Conservation (phyloP, 1,140 invertebrate species). For the Micrasema minimum region DNA sequence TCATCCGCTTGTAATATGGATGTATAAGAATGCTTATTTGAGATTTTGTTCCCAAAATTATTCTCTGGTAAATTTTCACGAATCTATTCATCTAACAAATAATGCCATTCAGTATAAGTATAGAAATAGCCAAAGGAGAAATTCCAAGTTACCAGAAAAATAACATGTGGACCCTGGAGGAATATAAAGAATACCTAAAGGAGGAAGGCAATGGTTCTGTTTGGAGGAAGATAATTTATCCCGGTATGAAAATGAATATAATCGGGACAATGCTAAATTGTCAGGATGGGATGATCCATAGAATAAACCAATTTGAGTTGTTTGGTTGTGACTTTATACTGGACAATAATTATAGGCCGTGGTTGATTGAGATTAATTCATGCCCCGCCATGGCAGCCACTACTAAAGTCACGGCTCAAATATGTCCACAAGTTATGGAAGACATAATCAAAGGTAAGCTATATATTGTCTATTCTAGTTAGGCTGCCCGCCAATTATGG, state of each 20-base stretch:
- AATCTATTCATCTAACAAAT: conserved; percentile 92
- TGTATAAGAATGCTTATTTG: conserved; percentile 89
- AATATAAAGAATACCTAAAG: conserved; percentile 77
- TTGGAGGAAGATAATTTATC: conserved; percentile 80
- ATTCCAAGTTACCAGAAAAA: conserved; percentile 77
- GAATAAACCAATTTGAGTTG: conserved; percentile 86
- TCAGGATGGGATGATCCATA: conserved; percentile 79
- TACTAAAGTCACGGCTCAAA: conserved; percentile 82
- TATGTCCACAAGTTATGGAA: conserved; percentile 84
- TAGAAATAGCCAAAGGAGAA: conserved; percentile 71
- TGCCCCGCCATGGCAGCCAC: conserved; percentile 86
- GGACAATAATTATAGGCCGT: conserved; percentile 86
- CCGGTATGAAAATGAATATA: conserved; percentile 87
- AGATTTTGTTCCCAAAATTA: conserved; percentile 91
- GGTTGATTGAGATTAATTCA: conserved; percentile 94
- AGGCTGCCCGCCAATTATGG: too few species aligned
- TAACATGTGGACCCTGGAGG: conserved; percentile 89
- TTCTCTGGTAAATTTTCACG: conserved; percentile 83
- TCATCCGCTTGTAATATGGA: conserved; percentile 84
- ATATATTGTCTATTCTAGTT: too few species aligned
- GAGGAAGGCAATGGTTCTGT: conserved; percentile 60
- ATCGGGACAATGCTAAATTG: conserved; percentile 81
- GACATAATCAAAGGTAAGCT: conserved; percentile 88
- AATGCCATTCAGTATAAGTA: conserved; percentile 91
- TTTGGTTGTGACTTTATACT: conserved; percentile 94